Conservation (phyloP, 2,888 invertebrate species). For the Petrophora chlorosata region DNA sequence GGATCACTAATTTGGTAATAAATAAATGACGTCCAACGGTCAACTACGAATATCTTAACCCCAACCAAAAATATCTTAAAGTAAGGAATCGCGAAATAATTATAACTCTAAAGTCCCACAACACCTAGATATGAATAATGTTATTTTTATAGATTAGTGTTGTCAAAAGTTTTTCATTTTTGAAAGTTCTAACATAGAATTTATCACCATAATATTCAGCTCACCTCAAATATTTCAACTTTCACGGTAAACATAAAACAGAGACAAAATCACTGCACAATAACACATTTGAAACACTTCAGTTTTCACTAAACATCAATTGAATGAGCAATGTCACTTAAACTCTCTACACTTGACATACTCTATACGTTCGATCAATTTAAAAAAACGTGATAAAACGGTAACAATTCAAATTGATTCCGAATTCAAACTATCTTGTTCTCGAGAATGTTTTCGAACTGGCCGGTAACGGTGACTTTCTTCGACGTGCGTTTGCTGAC, state of each 20-base stretch:
- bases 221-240: constrained; percentile 44
- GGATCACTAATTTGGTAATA: too few species aligned
- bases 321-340: constrained; percentile 8
- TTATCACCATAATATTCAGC: constrained; percentile 11
- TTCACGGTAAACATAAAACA: constrained; percentile 47
- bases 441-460: constrained; percentile 32
- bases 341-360: not conserved
- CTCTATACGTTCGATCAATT: constrained; percentile 2
- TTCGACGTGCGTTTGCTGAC: constrained; percentile 53
- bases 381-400: constrained; percentile 7
- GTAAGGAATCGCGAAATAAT: too few species aligned
- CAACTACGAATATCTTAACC: too few species aligned
- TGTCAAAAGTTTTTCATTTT: too few species aligned
- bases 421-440: constrained; percentile 15
- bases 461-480: constrained; percentile 60
- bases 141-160: too few species aligned
- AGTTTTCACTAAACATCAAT: constrained; percentile 7
- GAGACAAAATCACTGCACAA: constrained; percentile 31
- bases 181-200: too few species aligned
- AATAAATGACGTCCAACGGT: too few species aligned
- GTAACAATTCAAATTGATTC: constrained; percentile 25
- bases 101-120: too few species aligned
- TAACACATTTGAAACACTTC: constrained; percentile 31
- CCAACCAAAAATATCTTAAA: too few species aligned
- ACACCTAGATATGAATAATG: too few species aligned